Conservation (phyloP, 2,888 invertebrate genomes). For the Listrodromus nycthemerus region DNA sequence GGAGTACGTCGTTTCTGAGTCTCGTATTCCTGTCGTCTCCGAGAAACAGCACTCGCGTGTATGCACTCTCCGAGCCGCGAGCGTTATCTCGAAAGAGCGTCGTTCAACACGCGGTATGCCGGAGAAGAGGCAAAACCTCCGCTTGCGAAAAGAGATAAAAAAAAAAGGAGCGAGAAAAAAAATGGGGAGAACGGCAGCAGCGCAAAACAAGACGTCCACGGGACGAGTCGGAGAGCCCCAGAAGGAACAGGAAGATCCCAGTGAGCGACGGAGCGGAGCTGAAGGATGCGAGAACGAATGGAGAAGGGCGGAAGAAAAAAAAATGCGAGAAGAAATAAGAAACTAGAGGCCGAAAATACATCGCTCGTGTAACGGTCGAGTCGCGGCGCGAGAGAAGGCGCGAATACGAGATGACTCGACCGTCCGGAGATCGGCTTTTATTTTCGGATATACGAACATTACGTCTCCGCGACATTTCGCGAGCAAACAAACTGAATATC, state of each 20-base stretch:
- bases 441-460: not conserved
- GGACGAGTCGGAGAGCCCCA: constrained; percentile 45
- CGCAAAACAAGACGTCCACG: constrained; percentile 40
- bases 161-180: constrained; percentile 20
- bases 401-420: constrained; percentile 21
- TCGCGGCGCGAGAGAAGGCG: not conserved
- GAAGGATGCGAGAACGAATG: constrained; percentile 26
- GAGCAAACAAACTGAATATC: not conserved
- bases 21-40: constrained; percentile 50
- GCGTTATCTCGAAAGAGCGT: constrained; percentile 37
- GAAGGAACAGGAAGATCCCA: constrained; percentile 57
- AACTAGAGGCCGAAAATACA: constrained; percentile 34
- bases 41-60: constrained; percentile 37
- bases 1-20: constrained; percentile 9
- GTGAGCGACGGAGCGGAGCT: constrained; percentile 38
- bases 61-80: constrained; percentile 12
- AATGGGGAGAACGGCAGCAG: not conserved
- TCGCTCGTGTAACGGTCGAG: constrained; percentile 48
- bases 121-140: constrained; percentile 22
- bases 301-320: constrained; percentile 6
- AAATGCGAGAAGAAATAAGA: not conserved
- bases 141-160: not conserved
- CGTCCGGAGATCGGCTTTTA: constrained; percentile 24
- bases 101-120: constrained; percentile 37
- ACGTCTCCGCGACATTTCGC: not conserved